Evolutionary conservation across 2,888 invertebrate genomes (phyloP).

Genomic region (Gymnoscelis rufifasciata): DNA sequence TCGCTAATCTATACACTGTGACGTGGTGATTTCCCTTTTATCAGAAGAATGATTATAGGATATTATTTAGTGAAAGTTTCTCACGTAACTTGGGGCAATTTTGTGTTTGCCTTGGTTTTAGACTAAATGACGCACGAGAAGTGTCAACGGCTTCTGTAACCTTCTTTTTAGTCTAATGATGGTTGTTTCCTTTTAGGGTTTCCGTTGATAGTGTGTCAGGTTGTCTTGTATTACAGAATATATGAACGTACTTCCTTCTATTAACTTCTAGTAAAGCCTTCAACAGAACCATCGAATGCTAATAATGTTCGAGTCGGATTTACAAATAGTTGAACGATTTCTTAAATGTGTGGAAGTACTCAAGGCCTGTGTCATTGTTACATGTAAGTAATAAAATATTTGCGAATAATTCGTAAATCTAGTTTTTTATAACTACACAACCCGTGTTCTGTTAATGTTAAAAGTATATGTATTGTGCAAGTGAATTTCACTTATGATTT

Average conservation of each 20-base stretch:
- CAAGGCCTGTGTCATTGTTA: no score
- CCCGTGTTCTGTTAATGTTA: neutral
- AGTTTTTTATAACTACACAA: no score
- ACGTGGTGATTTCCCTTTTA: constrained; percentile 65
- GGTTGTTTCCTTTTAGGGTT: constrained; percentile 38
- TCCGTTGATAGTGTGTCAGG: neutral
- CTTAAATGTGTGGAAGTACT: no score
- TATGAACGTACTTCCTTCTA: no score
- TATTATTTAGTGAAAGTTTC: constrained; percentile 62
- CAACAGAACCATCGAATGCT: no score
- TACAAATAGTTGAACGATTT: no score
- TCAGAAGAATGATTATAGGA: constrained; percentile 41
- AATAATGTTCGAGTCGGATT: no score
- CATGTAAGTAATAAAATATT: no score
- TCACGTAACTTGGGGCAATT: constrained; percentile 35
- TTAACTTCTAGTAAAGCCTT: no score
- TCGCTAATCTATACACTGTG: constrained; percentile 44
- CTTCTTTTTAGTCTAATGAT: constrained; percentile 42
- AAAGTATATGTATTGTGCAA: constrained; percentile 2
- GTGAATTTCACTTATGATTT: constrained; percentile 3
- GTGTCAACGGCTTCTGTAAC: constrained; percentile 42
- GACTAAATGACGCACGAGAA: constrained; percentile 41
- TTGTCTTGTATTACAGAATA: neutral
- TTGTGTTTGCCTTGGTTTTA: constrained; percentile 32
- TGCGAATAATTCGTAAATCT: no score